Evolutionary conservation across 2,797 vertebrate genomes (phyloP), one percentile per base, ranked within the genome.

Genomic region (Chelonia mydas): DNA sequence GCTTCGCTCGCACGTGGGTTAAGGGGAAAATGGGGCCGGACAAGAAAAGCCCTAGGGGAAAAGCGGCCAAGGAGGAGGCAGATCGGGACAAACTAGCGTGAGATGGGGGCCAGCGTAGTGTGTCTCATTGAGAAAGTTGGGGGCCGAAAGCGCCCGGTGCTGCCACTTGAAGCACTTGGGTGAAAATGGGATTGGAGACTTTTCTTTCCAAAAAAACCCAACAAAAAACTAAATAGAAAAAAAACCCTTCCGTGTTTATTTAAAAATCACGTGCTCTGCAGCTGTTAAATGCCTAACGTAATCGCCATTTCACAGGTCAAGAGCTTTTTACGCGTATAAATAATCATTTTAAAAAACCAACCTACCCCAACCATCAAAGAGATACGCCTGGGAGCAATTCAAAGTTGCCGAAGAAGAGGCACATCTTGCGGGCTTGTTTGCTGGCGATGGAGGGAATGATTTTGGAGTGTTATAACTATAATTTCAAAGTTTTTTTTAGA

Each of bases 141-240:
- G 79, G 51, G 55, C 65, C 37, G 4, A 33, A n/a, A 74, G 23
- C 28, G 23, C 51, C 90, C 86, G 25, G 13, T 33, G 17, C 59
- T 92, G 51, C 77, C 54, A 49, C 77, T 65, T 65, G 88, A 92
- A 92, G 91, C 91, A 89, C 78, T 84, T 89, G 84, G 57, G 17
- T 33, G 28, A 8, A 47, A 27, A 74, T 27, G 19, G 37, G 37
- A 15, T 28, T 50, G 81, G 85, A 88, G 65, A 33, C 77, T n/a
- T 45, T 54, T 55, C 17, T n/a, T 23, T 83, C 37, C n/a, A 41
- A 41, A 41, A 41, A 41, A 41, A 41, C n/a, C n/a, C 41, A 41
- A 41, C 41, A 5, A 41, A 2, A 23, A 33, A 21, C 27, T 7
- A n/a, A 53, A 21, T 21, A 9, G n/a, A 37, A n/a, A 16, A 5